Base-by-base conservation (phyloP, 2,888 invertebrate species). In the Drosophila borealis region DNA sequence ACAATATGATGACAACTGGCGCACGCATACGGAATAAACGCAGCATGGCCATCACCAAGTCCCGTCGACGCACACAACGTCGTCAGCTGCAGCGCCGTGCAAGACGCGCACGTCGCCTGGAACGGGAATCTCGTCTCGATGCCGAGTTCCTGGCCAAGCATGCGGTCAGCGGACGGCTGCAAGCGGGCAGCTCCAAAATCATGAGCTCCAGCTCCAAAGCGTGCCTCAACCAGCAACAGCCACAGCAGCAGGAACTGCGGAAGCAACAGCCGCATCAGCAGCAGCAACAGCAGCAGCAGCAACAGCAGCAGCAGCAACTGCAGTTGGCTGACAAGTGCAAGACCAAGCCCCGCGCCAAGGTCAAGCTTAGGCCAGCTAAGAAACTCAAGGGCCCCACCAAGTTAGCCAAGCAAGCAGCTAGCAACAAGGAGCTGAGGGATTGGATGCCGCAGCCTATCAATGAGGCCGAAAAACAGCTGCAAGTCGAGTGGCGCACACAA, bases 41-140 rank as follows among this genome's bases (percentile, higher is more conserved):
- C 41, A 50, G 49, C 37, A 2, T 49, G 21, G 25, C 42, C 10
- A n/a, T 39, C 13, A 25, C 34, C 33, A 71, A 54, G 19, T 2
- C 48, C 1, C 42, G 41, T 0, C 69, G 80, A 1, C 68, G 70
- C 3, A 70, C 64, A 6, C 29, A 54, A 2, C 70, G 55, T 0
- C 68, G 48, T 1, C 46, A 64, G 14, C 37, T 65, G 21, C 60
- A 36, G 17, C 55, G 46, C 0, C 54, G 59, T 10, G 3, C 60
- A 3, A 54, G 62, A 10, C 70, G 56, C 0, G 57, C 68, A 13
- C 70, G 74, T 8, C 59, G 68, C 21, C 44, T 86, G 0, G 81
- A 78, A 10, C 13, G 48, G 29, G 87, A 83, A 21, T 79, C 87
- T 0, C 70, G 65, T 0, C 48, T 56, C 14, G 82, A 83, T 61